Conservation (phyloP, 2,888 invertebrate species). For the Apodemia zela region DNA sequence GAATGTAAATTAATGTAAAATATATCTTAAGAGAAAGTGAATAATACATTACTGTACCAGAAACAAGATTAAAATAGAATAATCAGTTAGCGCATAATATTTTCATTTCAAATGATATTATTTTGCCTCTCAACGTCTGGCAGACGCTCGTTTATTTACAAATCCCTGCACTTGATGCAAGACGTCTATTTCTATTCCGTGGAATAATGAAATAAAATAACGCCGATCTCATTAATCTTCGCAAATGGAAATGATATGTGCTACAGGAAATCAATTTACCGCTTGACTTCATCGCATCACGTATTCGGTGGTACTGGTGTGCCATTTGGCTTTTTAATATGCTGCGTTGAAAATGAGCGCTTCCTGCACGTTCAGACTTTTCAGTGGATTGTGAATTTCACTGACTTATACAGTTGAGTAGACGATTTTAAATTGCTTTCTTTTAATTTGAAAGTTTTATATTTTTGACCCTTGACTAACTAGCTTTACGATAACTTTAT, state of each 20-base stretch:
- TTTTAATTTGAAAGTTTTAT: not conserved
- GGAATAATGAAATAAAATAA: conserved; percentile 13
- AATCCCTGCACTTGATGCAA: not conserved
- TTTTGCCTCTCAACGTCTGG: not conserved
- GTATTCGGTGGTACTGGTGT: conserved; percentile 43
- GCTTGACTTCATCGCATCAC: conserved; percentile 52
- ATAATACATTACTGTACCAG: no score
- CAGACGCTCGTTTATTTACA: not conserved
- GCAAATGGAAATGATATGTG: conserved; percentile 61
- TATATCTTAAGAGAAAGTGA: no score
- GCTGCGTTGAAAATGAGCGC: conserved; percentile 34
- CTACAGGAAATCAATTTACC: conserved; percentile 66
- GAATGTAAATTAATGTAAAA: no score
- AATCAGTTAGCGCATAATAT: no score
- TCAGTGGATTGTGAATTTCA: conserved; percentile 25
- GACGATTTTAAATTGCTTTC: conserved; percentile 6
- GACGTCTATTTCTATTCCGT: conserved; percentile 7
- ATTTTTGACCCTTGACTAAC: no score
- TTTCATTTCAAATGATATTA: not conserved
- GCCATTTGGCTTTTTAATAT: conserved; percentile 57
- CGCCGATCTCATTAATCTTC: conserved; percentile 39
- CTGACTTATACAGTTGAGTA: conserved; percentile 6
- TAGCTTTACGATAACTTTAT: no score
- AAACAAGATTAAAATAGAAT: no score
- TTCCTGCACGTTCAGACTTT: conserved; percentile 15